Evolutionary conservation across 92 coral and sea anemone species (phyloP).

Genomic region (Epizoanthus rinbou): DNA sequence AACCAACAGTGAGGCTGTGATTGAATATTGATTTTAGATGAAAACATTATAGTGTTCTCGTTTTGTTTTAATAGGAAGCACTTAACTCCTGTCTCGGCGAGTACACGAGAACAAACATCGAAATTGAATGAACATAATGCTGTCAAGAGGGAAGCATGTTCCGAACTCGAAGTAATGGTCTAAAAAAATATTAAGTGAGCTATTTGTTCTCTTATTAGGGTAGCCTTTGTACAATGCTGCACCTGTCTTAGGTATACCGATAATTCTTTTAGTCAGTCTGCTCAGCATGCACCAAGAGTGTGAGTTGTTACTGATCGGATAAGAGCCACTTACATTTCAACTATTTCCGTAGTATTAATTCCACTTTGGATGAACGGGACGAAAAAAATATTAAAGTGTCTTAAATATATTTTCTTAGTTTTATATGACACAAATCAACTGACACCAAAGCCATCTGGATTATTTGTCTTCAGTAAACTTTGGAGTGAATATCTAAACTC

Average conservation of each 20-base stretch:
- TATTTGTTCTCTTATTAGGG: constrained; percentile 15
- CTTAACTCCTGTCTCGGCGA: constrained; percentile 24
- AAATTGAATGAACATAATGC: constrained; percentile 1
- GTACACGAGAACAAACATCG: not conserved
- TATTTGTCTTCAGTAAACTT: too few relatives aligned
- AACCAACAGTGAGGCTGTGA: constrained; percentile 1
- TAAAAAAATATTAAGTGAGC: not conserved
- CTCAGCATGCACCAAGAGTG: not conserved
- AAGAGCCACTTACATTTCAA: too few relatives aligned
- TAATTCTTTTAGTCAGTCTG: not conserved
- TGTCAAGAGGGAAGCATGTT: constrained; percentile 16
- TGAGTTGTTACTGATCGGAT: too few relatives aligned
- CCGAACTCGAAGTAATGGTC: constrained; percentile 12
- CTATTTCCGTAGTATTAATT: too few relatives aligned
- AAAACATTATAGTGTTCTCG: not conserved
- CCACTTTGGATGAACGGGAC: too few relatives aligned
- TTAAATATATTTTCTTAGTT: too few relatives aligned
- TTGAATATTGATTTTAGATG: constrained; percentile 14
- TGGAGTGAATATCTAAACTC: too few relatives aligned
- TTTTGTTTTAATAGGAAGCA: constrained; percentile 9
- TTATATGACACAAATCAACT: too few relatives aligned
- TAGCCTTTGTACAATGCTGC: not conserved
- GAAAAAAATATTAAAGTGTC: too few relatives aligned
- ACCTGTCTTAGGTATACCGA: not conserved
- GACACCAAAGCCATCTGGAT: too few relatives aligned